Evolutionary conservation across 2,888 invertebrate species (phyloP), one percentile per base, ranked within the genome.

Genomic region (Drosophila prostipennis): DNA sequence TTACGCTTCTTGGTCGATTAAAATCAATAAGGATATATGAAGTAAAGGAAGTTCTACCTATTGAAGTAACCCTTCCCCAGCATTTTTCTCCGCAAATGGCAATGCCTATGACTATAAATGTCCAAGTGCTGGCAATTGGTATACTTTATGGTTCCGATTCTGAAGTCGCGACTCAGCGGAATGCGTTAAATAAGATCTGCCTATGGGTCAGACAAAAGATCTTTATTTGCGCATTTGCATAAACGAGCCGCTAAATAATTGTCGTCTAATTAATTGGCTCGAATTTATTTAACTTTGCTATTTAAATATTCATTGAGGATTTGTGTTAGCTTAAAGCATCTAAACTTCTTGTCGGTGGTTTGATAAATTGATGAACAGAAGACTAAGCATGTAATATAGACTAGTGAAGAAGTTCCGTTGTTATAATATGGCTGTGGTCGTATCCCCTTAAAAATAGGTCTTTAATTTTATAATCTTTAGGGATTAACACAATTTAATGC

Each of bases 221-320:
- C 53, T 85, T 79, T 77, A 80, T 72, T 64, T n/a, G n/a, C n/a
- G n/a, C n/a, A 67, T 85, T 85, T 78, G 72, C 82, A 81, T 81
- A 85, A 81, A 72, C 69, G 61, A 71, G 64, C 54, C 75, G 84
- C 53, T 72, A 49, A 53, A 49, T 53, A 52, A 64, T 72, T 58
- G 52, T 61, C 68, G 48, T 77, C 75, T 65, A 72, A 83, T 80
- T 82, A 82, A 79, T 83, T 82, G 75, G 71, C 19, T 77, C 51
- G 60, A 72, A 78, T 85, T n/a, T 85, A 79, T 79, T 72, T 54
- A 55, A 45, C 61, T 67, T 72, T 63, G 36, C 40, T 51, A 52
- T 76, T 65, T 72, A 65, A 69, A 74, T 79, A 79, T 79, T 79
- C 76, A 78, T 71, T 61, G 69, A 46, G 67, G 54, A 69, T 56